Evolutionary conservation across 2,797 vertebrate genomes (phyloP), one percentile per base, ranked within the genome.

Genomic region (Orientallactaga sibirica): DNA sequence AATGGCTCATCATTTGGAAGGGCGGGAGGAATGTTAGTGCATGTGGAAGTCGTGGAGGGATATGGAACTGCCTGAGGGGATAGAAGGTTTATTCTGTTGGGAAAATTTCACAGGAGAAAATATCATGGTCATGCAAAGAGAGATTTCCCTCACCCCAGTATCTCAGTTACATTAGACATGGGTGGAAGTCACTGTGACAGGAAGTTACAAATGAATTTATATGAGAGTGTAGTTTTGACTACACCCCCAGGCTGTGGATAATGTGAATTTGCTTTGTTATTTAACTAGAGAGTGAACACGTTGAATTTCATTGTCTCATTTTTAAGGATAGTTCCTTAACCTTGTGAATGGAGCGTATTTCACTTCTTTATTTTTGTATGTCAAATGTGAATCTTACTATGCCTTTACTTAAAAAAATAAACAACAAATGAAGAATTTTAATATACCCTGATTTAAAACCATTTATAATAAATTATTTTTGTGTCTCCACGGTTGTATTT

Each of bases 401-500:
- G 61, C 41, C 58, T 92, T 73, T 88, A 84, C 52, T 92, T 95
- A 93, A 75, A 48, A 62, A 95, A 71, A 75, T 64, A 75, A 55
- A 79, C 55, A 95, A 71, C 71, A 61, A 81, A 93, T 27, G 11
- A 88, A 90, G n/a, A 90, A 55, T 48, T 67, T 91, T 29, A 68
- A 94, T 76, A 58, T 93, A 66, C 25, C 93, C 7, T 24, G 80
- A 93, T 82, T 91, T 95, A 29, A 92, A 61, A 68, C 58, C 62
- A 80, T n/a, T 7, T 43, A 7, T 58, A 97, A 95, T 98, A 98
- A 98, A 98, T 93, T 97, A 97, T 97, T 97, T 91, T 97, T 98
- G 93, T 81, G 10, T 16, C 11, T 5, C 0, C 0, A 0, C 20
- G 62, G 43, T 58, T 61, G 33, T 8, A 8, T 41, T 73, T 41